Evolutionary conservation across 2,797 vertebrate genomes (phyloP).

Genomic region (Gastrophryne carolinensis): DNA sequence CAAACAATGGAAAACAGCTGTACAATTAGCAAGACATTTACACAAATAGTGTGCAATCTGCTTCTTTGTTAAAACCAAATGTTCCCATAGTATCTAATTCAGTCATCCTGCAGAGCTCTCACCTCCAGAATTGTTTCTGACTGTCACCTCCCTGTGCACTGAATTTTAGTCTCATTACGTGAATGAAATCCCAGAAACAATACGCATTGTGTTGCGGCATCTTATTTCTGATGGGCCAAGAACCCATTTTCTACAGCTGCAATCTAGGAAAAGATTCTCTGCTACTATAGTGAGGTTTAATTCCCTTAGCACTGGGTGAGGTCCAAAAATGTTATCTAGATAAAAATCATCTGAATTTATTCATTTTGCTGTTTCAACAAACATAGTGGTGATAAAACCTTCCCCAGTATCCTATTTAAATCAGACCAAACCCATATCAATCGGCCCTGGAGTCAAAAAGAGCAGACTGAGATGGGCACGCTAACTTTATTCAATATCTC

Average conservation of each 20-base stretch:
- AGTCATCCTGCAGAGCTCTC: conserved; percentile 26
- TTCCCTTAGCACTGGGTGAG: too few relatives aligned
- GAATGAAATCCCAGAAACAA: background rate
- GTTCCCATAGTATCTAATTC: conserved; percentile 24
- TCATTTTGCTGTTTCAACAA: too few relatives aligned
- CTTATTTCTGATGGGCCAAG: background rate
- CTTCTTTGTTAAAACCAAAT: conserved; percentile 36
- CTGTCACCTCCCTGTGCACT: background rate
- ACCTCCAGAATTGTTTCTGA: background rate
- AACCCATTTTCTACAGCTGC: background rate
- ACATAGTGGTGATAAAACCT: too few relatives aligned
- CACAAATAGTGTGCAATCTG: conserved; percentile 30
- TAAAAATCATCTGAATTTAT: too few relatives aligned
- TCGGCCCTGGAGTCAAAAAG: too few relatives aligned
- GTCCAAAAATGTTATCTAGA: too few relatives aligned
- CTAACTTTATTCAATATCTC: too few relatives aligned
- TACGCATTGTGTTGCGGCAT: background rate
- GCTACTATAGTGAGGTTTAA: too few relatives aligned
- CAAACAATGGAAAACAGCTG: conserved; percentile 34
- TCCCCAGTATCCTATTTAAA: too few relatives aligned
- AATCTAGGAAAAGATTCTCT: too few relatives aligned
- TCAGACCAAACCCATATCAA: too few relatives aligned
- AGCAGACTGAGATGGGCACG: too few relatives aligned
- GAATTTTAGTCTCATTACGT: conserved; percentile 15
- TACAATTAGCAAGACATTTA: conserved; percentile 32